Conservation (phyloP, 2,888 invertebrate genomes). For the Polietes domitor region DNA sequence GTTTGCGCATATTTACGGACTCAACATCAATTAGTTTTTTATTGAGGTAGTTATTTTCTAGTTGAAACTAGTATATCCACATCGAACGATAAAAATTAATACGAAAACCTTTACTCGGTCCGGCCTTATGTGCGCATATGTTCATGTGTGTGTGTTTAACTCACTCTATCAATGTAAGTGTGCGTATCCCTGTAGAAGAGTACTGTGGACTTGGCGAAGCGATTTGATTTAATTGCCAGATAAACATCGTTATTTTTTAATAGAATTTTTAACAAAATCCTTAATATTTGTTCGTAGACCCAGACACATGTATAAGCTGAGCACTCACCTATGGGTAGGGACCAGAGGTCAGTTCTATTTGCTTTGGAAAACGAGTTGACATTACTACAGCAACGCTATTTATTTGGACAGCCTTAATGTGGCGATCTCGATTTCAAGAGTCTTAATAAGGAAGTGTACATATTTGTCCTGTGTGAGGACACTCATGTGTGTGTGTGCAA, state of each 20-base stretch:
- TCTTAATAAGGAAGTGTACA: not conserved
- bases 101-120: too few species aligned
- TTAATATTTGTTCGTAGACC: not conserved
- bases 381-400: slow-evolving; percentile 15
- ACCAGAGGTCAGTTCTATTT: slow-evolving; percentile 58
- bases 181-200: not conserved
- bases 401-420: slow-evolving; percentile 50
- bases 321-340: not conserved
- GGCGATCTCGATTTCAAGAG: not conserved
- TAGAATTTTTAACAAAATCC: slow-evolving; percentile 48
- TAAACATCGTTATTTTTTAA: slow-evolving; percentile 51
- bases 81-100: too few species aligned
- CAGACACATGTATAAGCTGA: not conserved
- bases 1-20: too few species aligned
- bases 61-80: too few species aligned
- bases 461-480: not conserved
- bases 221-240: slow-evolving; percentile 49
- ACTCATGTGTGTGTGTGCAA: not conserved
- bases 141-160: not conserved
- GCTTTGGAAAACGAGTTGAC: slow-evolving; percentile 38
- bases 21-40: too few species aligned
- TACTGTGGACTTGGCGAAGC: not conserved
- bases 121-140: not conserved
- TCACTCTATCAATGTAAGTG: not conserved
- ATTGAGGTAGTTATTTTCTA: too few species aligned